Percentiles rank a stretch among this genome's conserved stretches.
Conservation (phyloP, 2,888 invertebrate species). For the Cryptocephalus moraei region DNA sequence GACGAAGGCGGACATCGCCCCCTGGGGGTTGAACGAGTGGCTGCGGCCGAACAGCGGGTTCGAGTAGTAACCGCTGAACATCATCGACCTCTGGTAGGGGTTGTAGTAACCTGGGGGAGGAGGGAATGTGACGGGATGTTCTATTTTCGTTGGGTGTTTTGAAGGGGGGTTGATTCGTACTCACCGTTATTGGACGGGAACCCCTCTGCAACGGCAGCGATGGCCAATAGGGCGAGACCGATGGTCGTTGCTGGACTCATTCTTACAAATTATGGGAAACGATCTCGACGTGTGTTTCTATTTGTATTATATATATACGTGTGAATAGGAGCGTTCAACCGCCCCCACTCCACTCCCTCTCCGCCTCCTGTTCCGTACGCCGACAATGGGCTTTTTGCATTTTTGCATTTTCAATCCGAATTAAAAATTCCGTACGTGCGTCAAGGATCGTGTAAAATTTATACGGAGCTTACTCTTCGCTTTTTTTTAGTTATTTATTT, state of each 20-base stretch:
- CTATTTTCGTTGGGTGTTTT: too few species aligned
- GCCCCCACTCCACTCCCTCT: not conserved
- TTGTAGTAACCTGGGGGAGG: not conserved
- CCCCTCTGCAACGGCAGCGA: too few species aligned
- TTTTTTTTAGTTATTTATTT: not conserved
- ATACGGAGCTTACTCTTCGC: not conserved
- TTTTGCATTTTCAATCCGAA: constrained; percentile 17
- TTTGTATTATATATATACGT: too few species aligned
- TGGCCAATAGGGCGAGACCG: too few species aligned
- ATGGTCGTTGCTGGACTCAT: too few species aligned
- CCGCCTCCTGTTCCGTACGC: not conserved
- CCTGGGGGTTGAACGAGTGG: constrained; percentile 20
- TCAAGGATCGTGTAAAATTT: not conserved
- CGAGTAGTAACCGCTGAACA: constrained; percentile 33
- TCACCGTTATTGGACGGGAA: too few species aligned
- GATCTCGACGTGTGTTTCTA: too few species aligned
- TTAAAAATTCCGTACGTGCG: constrained; percentile 29
- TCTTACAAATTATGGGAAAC: too few species aligned
- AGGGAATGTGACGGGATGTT: too few species aligned
- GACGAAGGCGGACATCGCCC: constrained; percentile 35
- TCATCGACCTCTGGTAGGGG: constrained; percentile 4
- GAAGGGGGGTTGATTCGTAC: too few species aligned
- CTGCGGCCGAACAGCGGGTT: constrained; percentile 19
- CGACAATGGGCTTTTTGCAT: constrained; percentile 1
- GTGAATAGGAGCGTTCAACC: too few species aligned